A percentile compares a stretch with the other conserved stretches of the same genome.
phyloP scores from a whole-genome alignment of 2,113 vertebrate species.

The Ctenomys sociabilis region DNA sequence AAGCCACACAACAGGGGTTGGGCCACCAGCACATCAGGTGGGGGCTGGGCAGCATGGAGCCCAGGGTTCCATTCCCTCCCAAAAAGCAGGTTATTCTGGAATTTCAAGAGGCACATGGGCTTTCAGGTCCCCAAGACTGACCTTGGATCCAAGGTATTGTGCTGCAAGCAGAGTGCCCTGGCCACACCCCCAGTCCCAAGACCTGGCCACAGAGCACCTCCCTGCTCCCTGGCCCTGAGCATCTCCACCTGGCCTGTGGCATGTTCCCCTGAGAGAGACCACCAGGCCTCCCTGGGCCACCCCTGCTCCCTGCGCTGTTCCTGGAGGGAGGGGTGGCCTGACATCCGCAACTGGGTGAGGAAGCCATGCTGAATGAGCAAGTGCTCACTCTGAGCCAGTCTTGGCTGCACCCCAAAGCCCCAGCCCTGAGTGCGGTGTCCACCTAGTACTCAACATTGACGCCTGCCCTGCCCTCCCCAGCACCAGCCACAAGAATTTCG shows the following conservation, averaged over 20 bases:
- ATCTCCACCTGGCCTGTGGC: background rate
- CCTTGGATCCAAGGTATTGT: background rate
- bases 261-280: background rate
- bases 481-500: slow-evolving; percentile 79
- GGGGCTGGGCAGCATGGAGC: too few species aligned
- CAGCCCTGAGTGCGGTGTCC: rapidly evolving
- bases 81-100: too few species aligned
- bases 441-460: rapidly evolving
- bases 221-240: background rate
- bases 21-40: background rate
- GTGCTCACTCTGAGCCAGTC: background rate
- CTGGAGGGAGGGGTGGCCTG: background rate
- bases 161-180: too few species aligned
- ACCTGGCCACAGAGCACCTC: background rate
- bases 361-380: background rate
- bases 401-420: background rate
- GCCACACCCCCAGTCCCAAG: background rate
- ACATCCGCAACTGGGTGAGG: background rate
- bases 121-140: background rate
- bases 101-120: background rate
- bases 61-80: background rate
- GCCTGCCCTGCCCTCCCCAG: slow-evolving; percentile 76
- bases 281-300: too few species aligned
- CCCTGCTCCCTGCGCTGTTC: background rate
- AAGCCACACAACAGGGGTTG: background rate